phyloP scores from a whole-genome alignment of 1,140 invertebrate species.

The Aethina tumida region DNA sequence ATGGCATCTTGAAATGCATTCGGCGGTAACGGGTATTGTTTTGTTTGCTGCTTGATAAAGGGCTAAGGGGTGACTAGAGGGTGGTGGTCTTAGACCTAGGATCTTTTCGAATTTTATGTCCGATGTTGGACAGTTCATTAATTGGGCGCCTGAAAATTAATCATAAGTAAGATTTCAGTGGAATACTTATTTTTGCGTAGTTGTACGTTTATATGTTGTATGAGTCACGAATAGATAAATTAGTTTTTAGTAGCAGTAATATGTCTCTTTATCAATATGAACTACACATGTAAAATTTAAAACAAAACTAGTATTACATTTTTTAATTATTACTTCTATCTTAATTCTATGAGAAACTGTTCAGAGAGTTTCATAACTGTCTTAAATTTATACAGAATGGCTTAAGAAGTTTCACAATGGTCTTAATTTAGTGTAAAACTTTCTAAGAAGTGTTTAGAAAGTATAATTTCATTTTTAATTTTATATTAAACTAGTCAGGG shows the following conservation, averaged over 20 bases:
- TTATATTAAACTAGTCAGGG: too few relatives aligned
- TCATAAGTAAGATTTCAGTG: conserved; percentile 3
- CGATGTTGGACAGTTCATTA: conserved; percentile 20
- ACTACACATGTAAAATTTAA: conserved; percentile 7
- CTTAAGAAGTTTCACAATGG: too few relatives aligned
- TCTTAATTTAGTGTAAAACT: too few relatives aligned
- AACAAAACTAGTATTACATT: conserved; percentile 6
- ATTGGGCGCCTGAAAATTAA: conserved; percentile 17
- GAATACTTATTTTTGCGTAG: conserved; percentile 6
- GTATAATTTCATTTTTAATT: too few relatives aligned
- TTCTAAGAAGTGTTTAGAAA: too few relatives aligned
- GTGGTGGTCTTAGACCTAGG: conserved; percentile 23
- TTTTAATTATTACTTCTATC: conserved; percentile 5
- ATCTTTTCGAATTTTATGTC: conserved; percentile 32
- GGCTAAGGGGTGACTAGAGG: conserved; percentile 12
- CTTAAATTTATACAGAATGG: too few relatives aligned
- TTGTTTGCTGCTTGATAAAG: conserved; percentile 16
- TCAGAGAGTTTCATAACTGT: too few relatives aligned
- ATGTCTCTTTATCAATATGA: conserved; percentile 4
- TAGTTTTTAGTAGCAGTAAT: not conserved
- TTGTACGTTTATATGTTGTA: too few relatives aligned
- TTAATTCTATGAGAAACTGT: too few relatives aligned
- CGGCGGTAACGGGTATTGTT: conserved; percentile 36
- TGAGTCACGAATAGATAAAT: too few relatives aligned
- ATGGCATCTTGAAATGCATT: conserved; percentile 39